phyloP scores from a whole-genome alignment of 2,888 invertebrate genomes.

The Amphipyra berbera region DNA sequence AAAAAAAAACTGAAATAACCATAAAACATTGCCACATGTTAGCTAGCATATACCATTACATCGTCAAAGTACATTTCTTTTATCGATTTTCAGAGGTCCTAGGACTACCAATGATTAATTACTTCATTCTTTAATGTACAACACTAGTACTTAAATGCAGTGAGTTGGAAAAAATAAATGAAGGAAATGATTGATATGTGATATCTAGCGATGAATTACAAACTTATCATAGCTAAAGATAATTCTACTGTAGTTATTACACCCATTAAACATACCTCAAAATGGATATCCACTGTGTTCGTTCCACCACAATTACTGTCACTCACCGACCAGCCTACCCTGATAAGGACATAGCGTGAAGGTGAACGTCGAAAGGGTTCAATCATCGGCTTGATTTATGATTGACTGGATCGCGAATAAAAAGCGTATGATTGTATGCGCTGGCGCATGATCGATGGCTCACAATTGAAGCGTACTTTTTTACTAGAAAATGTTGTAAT shows the following conservation, averaged over 20 bases:
- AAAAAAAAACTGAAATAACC: too few species aligned
- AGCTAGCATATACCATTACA: too few species aligned
- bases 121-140: too few species aligned
- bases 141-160: too few species aligned
- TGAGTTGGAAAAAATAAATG: background rate
- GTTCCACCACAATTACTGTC: constrained; percentile 47
- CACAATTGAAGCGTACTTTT: constrained; percentile 45
- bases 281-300: constrained; percentile 6
- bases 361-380: constrained; percentile 42
- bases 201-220: background rate
- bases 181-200: constrained; percentile 8
- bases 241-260: constrained; percentile 35
- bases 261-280: constrained; percentile 1
- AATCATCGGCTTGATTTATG: constrained; percentile 64
- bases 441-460: constrained; percentile 53
- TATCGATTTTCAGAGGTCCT: too few species aligned
- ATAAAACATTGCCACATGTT: too few species aligned
- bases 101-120: too few species aligned
- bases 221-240: constrained; percentile 24
- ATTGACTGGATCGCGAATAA: constrained; percentile 53
- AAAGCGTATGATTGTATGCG: constrained; percentile 53
- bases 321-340: constrained; percentile 36
- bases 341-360: constrained; percentile 56
- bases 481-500: constrained; percentile 17
- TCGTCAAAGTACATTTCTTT: too few species aligned